These are phyloP conservation scores for Asarcornis scutulata DNA, from an alignment of 2,113 vertebrate species.

Conservation along the genomic window DNA sequence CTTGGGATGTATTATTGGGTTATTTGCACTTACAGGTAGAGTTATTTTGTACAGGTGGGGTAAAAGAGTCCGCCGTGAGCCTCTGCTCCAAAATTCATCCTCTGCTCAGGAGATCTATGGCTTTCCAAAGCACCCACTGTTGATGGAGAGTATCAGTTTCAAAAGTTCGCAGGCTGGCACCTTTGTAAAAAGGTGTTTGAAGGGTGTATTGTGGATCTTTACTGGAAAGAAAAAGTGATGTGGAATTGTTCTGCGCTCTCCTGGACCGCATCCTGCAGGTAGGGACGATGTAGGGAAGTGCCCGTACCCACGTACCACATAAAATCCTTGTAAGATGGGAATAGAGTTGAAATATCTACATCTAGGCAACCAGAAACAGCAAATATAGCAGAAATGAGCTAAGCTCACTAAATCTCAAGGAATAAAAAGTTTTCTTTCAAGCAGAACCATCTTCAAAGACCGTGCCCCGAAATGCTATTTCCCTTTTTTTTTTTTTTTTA, in stretches of 20 bases:
- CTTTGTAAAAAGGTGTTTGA: background rate
- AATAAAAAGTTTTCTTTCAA: background rate
- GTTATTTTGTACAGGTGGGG: background rate
- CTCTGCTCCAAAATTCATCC: background rate
- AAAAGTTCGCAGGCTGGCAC: too few species aligned
- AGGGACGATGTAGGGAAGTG: rapidly evolving
- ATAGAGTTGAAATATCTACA: background rate
- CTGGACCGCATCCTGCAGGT: background rate
- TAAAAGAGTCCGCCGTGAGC: background rate
- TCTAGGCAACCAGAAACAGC: background rate
- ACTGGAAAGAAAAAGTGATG: rapidly evolving
- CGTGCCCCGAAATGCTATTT: background rate
- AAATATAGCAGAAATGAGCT: background rate
- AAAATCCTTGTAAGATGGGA: background rate
- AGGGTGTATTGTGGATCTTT: rapidly evolving
- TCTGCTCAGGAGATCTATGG: background rate
- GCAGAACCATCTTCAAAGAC: background rate
- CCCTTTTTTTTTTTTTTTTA: background rate
- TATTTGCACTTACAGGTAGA: rapidly evolving
- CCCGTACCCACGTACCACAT: rapidly evolving
- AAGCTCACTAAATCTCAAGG: background rate
- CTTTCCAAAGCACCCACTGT: background rate
- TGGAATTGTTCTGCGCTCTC: background rate
- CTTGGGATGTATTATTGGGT: rapidly evolving
- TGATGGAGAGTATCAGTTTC: rapidly evolving